These are phyloP conservation scores for Acrossocheilus fasciatus DNA, from an alignment of 2,797 vertebrate genomes.

Conservation along the genomic window DNA sequence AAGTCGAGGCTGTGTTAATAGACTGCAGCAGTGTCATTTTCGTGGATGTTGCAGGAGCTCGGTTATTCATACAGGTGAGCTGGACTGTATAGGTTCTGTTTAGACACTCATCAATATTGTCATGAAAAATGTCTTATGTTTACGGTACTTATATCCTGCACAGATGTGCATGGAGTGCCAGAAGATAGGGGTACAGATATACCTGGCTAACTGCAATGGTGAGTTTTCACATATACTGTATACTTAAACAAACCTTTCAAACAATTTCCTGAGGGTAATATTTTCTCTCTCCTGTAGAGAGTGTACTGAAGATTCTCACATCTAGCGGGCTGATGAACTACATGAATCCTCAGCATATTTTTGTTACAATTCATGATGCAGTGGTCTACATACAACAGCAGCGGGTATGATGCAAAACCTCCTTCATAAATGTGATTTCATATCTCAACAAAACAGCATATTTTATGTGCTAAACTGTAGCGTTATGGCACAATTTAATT, in stretches of 20 bases:
- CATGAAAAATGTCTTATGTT: neutral
- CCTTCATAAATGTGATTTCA: neutral
- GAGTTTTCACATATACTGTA: slow-evolving; percentile 46
- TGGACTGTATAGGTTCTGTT: neutral
- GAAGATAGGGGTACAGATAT: slow-evolving; percentile 81
- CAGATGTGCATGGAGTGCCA: slow-evolving; percentile 87
- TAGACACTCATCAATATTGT: neutral
- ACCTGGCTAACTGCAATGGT: slow-evolving; percentile 87
- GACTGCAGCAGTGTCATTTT: slow-evolving; percentile 90
- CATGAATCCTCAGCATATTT: slow-evolving; percentile 88
- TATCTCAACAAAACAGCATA: neutral
- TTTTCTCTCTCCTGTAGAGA: slow-evolving; percentile 71
- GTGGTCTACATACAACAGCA: slow-evolving; percentile 84
- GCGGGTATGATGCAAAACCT: slow-evolving; percentile 70
- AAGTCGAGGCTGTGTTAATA: slow-evolving; percentile 83
- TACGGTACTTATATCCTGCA: slow-evolving; percentile 17
- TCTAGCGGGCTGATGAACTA: slow-evolving; percentile 86
- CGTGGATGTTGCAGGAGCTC: slow-evolving; percentile 89
- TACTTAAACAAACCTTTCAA: neutral
- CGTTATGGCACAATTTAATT: neutral
- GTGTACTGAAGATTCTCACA: slow-evolving; percentile 85
- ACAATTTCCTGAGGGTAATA: neutral
- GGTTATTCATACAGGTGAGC: slow-evolving; percentile 87
- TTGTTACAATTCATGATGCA: slow-evolving; percentile 90
- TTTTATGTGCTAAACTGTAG: neutral